These are phyloP conservation scores for Nyctibius bracteatus DNA, from an alignment of 2,113 vertebrate genomes.

Conservation along the genomic window DNA sequence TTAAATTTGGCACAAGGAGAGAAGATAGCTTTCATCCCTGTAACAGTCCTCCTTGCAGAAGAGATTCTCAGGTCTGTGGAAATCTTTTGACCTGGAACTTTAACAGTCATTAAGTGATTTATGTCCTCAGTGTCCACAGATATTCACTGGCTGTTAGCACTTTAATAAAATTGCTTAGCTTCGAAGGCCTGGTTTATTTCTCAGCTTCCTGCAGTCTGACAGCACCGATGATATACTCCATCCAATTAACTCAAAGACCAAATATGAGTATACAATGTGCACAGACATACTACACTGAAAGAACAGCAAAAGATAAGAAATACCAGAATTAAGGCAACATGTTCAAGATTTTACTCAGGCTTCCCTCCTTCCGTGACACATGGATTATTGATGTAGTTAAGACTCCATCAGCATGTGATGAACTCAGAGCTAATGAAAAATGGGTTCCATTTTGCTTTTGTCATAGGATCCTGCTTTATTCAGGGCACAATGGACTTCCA, in stretches of 20 bases:
- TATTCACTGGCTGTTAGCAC: neutral
- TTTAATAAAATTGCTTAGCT: neutral
- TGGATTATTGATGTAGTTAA: neutral
- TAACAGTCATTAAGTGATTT: neutral
- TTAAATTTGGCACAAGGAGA: neutral
- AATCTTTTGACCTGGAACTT: neutral
- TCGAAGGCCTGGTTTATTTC: constrained; percentile 3
- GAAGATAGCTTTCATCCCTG: neutral
- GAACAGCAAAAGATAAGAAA: neutral
- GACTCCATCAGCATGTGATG: neutral
- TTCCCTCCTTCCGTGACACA: neutral
- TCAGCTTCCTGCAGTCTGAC: neutral
- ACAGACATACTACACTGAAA: neutral
- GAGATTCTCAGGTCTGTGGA: neutral
- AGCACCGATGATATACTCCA: neutral
- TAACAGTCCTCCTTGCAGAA: neutral
- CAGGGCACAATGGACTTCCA: neutral
- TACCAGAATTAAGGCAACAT: neutral
- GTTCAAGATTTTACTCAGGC: neutral
- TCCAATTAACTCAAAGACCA: neutral
- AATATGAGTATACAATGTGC: neutral
- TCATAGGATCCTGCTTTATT: neutral
- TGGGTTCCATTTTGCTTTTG: neutral
- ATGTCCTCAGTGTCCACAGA: neutral
- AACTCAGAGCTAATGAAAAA: neutral